These are phyloP conservation scores for Sweltsa coloradensis DNA, from an alignment of 1,140 invertebrate genomes.

Conservation along the genomic window DNA sequence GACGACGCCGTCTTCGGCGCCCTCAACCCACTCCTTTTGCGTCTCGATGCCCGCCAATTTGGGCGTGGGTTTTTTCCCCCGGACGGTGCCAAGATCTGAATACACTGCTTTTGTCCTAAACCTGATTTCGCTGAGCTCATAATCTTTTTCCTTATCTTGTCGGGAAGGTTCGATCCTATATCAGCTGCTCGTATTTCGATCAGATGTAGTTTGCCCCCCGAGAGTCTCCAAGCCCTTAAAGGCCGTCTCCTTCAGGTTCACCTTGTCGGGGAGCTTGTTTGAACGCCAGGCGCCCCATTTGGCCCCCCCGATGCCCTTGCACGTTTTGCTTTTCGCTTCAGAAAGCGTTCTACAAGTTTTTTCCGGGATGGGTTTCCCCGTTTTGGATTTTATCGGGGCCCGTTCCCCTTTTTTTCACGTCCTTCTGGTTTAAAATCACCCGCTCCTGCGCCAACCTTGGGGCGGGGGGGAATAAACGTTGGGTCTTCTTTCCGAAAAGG, in stretches of 20 bases:
- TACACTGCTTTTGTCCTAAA: constrained; percentile 19
- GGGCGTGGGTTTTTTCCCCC: constrained; percentile 21
- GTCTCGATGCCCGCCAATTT: constrained; percentile 7
- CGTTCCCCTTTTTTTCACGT: constrained; percentile 17
- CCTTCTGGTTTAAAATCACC: constrained; percentile 16
- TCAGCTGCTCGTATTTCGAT: constrained; percentile 8
- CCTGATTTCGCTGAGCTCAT: constrained; percentile 22
- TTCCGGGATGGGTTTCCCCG: constrained; percentile 21
- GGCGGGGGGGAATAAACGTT: constrained; percentile 17
- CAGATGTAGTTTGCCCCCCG: constrained; percentile 1
- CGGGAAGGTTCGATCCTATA: constrained; percentile 6
- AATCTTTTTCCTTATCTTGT: constrained; percentile 25
- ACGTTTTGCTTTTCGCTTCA: background rate
- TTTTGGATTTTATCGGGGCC: constrained; percentile 23
- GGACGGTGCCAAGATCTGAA: constrained; percentile 24
- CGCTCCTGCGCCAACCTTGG: constrained; percentile 14
- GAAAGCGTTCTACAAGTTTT: constrained; percentile 15
- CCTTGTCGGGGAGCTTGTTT: constrained; percentile 4
- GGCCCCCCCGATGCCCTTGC: background rate
- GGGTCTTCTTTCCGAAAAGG: constrained; percentile 18
- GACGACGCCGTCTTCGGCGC: constrained; percentile 9
- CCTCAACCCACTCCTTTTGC: constrained; percentile 8
- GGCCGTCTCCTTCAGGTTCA: background rate
- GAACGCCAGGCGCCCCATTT: background rate
- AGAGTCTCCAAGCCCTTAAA: background rate